Evolutionary conservation across 2,113 vertebrate genomes (phyloP), one percentile per base, ranked within the genome.

Genomic region (Alces alces): DNA sequence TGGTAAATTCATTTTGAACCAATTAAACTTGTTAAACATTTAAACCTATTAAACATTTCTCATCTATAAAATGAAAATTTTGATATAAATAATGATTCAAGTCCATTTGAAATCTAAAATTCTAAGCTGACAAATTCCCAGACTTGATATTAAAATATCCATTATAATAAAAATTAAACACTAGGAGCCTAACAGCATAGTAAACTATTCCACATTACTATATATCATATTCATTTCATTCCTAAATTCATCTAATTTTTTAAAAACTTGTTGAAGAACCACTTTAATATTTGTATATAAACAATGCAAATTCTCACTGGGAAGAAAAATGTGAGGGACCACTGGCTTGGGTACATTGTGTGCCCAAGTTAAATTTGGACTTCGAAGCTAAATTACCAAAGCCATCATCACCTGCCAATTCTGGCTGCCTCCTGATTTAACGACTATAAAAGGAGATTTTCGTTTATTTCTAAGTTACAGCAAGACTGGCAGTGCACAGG

Each of bases 331-430:
- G 30, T 94, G 50, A 83, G 25, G 19, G 58, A 39, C 64, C 64
- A 70, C 27, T 93, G 50, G 28, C 5, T 89, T 96, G 23, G 4
- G 45, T 80, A 95, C 54, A 79, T 23, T 89, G 60, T 39, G 13
- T 47, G 70, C 50, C 45, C 66, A 86, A 89, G 21, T 66, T 89
- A 95, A 95, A 97, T 83, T 4, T 83, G 30, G 61, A 91, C 88
- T 91, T 96, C 83, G 58, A 86, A 33, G 23, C 57, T 92, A 92
- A 89, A 61, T 92, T 95, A 73, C 79, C 90, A 92, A 92, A 83
- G 30, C 15, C n/a, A 83, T 89, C 47, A 60, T 43, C 78, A 80
- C 47, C 58, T 97, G 79, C 64, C 95, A 97, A 80, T 50, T 95
- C 30, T 87, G 50, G 79, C 47, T 87, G 36, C 16, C 70, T 85